Base-by-base conservation (phyloP, 2,888 invertebrate genomes). In the Listrodromus nycthemerus region DNA sequence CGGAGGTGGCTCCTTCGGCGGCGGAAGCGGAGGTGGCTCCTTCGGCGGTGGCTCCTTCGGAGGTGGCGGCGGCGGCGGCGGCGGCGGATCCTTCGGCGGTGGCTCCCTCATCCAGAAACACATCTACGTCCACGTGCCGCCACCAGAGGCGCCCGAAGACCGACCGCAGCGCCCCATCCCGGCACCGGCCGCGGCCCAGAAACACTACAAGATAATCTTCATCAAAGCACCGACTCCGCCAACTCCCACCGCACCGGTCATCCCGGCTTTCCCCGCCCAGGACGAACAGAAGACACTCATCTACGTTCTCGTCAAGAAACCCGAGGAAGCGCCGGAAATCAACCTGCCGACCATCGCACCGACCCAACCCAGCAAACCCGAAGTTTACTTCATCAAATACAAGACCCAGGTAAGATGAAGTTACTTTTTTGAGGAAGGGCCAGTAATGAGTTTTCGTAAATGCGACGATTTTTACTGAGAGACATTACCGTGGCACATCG, bases 161-260 rank as follows among this genome's bases (percentile, higher is more conserved):
- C 95, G 95, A 89, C 95, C 95, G 74, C 95, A 95, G 86, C 95
- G 96, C 89, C 95, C 96, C 80, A 95, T 97, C 88, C 94, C 94
- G 5, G 95, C 95, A 21, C 94, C 96, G 0, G 96, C 96, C 69
- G 96, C 97, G 87, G 95, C 97, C 66, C 97, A 97, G 94, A 97
- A 97, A 91, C 97, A 97, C 94, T 97, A 98, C 95, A 98, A 98
- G 93, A 98, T 98, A 93, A 97, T 98, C 94, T 98, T 98, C 95
- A 98, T 98, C 94, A 98, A 98, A 95, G 97, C 97, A 78, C 97
- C 97, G 90, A 96, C 97, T 89, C 96, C 97, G 84, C 97, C 97
- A 84, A 96, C 97, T 84, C 97, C 97, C 83, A 96, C 96, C 86
- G 97, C 96, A 0, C 97, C 97, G 86, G 95, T 97, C 86, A 97